Percentiles rank a stretch among this genome's conserved stretches.
These are phyloP conservation scores for Smittia sp. DNA, from an alignment of 2,888 invertebrate genomes.

Conservation along the genomic window DNA sequence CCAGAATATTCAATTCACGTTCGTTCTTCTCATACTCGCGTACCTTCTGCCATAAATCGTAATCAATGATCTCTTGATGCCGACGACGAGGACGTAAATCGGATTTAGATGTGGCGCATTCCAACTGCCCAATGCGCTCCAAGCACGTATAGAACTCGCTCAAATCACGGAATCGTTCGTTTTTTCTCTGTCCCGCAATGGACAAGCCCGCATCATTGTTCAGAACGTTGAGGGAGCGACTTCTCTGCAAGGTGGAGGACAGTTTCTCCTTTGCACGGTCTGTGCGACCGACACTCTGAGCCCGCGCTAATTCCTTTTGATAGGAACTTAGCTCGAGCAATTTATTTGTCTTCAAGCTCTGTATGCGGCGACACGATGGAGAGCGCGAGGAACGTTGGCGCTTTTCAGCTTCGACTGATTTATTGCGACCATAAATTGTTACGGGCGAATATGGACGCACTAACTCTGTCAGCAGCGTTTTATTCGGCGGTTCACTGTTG, in stretches of 20 bases:
- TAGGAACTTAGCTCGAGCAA: conserved; percentile 38
- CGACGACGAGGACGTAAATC: conserved; percentile 69
- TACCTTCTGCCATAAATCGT: conserved; percentile 81
- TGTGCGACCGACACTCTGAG: conserved; percentile 66
- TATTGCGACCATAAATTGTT: conserved; percentile 46
- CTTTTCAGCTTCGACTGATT: conserved; percentile 50
- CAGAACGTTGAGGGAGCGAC: conserved; percentile 47
- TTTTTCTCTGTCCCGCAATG: conserved; percentile 57
- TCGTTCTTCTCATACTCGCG: conserved; percentile 77
- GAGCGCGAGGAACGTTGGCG: conserved; percentile 58
- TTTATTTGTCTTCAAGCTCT: conserved; percentile 49
- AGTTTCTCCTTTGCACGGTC: conserved; percentile 48
- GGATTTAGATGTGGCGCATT: conserved; percentile 68
- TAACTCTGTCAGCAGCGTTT: conserved; percentile 52
- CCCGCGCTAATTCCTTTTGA: conserved; percentile 57
- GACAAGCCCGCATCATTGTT: conserved; percentile 54
- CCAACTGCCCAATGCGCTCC: conserved; percentile 79
- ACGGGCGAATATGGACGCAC: conserved; percentile 53
- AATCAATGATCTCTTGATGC: conserved; percentile 80
- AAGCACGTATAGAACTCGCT: conserved; percentile 81
- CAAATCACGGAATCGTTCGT: conserved; percentile 78
- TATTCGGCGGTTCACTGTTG: conserved; percentile 62
- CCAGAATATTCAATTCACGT: conserved; percentile 73
- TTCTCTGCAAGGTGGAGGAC: conserved; percentile 43
- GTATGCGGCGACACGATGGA: conserved; percentile 65